These are phyloP conservation scores for Campoletis raptor DNA, from an alignment of 2,888 invertebrate species.

Conservation along the genomic window DNA sequence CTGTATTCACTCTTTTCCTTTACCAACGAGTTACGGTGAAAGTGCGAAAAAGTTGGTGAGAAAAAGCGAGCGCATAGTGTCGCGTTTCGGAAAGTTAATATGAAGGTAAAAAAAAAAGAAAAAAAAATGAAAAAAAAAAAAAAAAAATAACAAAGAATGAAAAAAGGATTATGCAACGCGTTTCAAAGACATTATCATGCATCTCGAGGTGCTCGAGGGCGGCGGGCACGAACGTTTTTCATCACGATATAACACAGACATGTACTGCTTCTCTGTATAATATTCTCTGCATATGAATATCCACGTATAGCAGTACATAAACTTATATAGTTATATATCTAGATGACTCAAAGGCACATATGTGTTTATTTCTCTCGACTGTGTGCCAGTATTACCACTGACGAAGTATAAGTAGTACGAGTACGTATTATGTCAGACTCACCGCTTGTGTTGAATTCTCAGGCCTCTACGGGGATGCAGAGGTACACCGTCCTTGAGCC, in stretches of 20 bases:
- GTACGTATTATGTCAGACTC: conserved; percentile 72
- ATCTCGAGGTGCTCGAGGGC: conserved; percentile 45
- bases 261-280: background rate
- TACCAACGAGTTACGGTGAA: conserved; percentile 19
- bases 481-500: conserved; percentile 84
- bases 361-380: conserved; percentile 35
- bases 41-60: conserved; percentile 50
- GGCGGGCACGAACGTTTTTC: conserved; percentile 47
- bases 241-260: conserved; percentile 37
- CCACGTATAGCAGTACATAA: background rate
- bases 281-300: background rate
- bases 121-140: background rate
- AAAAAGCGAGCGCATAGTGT: conserved; percentile 32
- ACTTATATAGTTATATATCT: background rate
- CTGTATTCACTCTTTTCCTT: conserved; percentile 18
- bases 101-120: background rate
- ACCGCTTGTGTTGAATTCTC: conserved; percentile 84
- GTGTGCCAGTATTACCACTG: conserved; percentile 29
- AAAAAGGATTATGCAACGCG: conserved; percentile 54
- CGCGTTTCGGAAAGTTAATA: conserved; percentile 65
- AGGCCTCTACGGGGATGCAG: conserved; percentile 83
- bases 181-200: conserved; percentile 61
- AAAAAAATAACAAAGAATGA: conserved; percentile 10
- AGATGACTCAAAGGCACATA: conserved; percentile 5
- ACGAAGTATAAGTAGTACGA: conserved; percentile 44